phyloP scores from a whole-genome alignment of 2,113 vertebrate species.

The Esox niger region DNA sequence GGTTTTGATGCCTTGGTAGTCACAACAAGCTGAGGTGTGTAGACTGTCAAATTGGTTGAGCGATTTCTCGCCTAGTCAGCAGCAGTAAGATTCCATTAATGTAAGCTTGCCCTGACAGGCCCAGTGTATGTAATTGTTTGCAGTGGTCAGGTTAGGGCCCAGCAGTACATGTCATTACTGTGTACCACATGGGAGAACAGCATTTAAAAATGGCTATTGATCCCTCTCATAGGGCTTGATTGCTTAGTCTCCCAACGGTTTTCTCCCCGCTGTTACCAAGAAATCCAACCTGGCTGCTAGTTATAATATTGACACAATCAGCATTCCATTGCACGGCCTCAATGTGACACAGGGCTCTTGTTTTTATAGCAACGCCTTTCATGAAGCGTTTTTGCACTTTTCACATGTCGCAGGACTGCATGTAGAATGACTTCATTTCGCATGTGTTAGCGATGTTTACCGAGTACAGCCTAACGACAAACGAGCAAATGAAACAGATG shows the following conservation, averaged over 20 bases:
- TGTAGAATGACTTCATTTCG: background rate
- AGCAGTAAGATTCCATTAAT: background rate
- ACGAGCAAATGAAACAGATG: background rate
- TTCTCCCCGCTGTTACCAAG: conserved; percentile 17
- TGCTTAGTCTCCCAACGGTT: conserved; percentile 14
- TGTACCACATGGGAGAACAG: no score
- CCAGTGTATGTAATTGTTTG: background rate
- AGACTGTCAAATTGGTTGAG: no score
- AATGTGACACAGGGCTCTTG: background rate
- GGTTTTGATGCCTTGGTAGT: no score
- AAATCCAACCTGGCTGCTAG: conserved; percentile 14
- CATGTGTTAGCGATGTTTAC: background rate
- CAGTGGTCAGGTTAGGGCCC: conserved; percentile 7
- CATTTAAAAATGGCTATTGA: conserved; percentile 32
- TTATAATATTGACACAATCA: conserved; percentile 18
- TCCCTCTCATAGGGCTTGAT: conserved; percentile 16
- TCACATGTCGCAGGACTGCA: no score
- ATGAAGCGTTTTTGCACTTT: no score
- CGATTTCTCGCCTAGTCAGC: no score
- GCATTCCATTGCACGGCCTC: conserved; percentile 20
- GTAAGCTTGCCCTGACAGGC: background rate
- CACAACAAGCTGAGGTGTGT: no score
- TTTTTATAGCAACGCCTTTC: background rate
- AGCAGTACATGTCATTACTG: conserved; percentile 21
- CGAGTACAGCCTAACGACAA: background rate